Conservation (phyloP, 2,888 invertebrate genomes). For the Saturnia japonica region DNA sequence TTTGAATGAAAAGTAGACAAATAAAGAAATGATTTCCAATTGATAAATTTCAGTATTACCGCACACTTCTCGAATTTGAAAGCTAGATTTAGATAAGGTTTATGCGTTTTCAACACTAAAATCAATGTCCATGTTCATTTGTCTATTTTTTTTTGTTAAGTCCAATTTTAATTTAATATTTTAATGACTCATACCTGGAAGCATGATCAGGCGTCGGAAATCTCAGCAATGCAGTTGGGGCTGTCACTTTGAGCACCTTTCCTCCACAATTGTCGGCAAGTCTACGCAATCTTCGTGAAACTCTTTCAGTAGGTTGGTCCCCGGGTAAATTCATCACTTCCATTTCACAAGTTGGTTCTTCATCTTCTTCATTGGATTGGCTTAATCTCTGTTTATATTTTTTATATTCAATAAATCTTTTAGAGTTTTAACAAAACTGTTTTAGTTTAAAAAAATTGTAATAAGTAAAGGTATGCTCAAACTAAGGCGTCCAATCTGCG, state of each 20-base stretch:
- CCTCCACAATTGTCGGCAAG: slow-evolving; percentile 92
- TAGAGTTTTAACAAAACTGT: background rate
- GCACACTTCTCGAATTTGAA: too few relatives aligned
- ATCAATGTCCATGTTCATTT: too few relatives aligned
- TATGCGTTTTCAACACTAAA: too few relatives aligned
- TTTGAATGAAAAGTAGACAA: too few relatives aligned
- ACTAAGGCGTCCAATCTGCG: too few relatives aligned
- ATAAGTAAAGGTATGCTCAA: too few relatives aligned
- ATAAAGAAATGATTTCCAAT: too few relatives aligned
- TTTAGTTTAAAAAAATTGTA: background rate
- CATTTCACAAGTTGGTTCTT: slow-evolving; percentile 79
- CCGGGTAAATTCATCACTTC: slow-evolving; percentile 86
- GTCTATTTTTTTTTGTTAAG: too few relatives aligned
- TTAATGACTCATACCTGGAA: slow-evolving; percentile 78
- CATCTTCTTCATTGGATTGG: slow-evolving; percentile 61
- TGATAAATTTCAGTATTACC: too few relatives aligned
- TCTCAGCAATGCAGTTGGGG: slow-evolving; percentile 84
- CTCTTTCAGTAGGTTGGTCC: slow-evolving; percentile 79
- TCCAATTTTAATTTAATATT: too few relatives aligned
- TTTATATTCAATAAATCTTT: background rate
- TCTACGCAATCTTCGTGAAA: slow-evolving; percentile 84
- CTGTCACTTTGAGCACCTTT: slow-evolving; percentile 84
- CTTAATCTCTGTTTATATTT: slow-evolving; percentile 40
- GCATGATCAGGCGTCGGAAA: slow-evolving; percentile 88
- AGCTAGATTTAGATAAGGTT: too few relatives aligned